Evolutionary conservation across 2,888 invertebrate species (phyloP), one percentile per base, ranked within the genome.

Genomic region (Agrotis segetum): DNA sequence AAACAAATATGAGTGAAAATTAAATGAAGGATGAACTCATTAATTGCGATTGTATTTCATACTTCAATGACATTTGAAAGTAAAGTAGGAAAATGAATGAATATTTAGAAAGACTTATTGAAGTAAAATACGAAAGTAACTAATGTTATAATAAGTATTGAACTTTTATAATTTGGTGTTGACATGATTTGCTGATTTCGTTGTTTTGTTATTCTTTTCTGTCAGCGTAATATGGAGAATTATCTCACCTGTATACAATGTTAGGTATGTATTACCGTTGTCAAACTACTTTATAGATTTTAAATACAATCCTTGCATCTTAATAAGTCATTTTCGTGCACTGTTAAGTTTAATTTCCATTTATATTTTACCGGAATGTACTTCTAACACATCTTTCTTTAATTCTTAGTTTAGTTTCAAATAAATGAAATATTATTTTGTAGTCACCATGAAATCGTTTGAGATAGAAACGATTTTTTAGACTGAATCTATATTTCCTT

Each of bases 101-200:
- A 95, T 95, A 96, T 95, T 96, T 96, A 96, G 96, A 96, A 96
- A 96, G 96, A 96, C 96, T 96, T 96, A 96, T 95, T 96, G 96
- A 94, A 94, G 92, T 94, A 92, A 95, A 95, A 93, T 95, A 96
- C 95, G 95, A 95, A 92, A 88, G 92, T 95, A 96, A 95, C 93
- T 95, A 94, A 95, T 92, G 93, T 94, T 95, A 92, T 93, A 90
- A 90, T 95, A 96, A 93, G 92, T 93, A 93, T 92, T 93, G 88
- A 92, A 91, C 90, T 91, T 92, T 92, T 92, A 90, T 92, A 89
- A 90, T 91, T 94, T 94, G 82, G 83, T 78, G 84, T 91, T 88
- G 82, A 85, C 86, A 79, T 88, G 78, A 68, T 85, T 83, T 85
- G 85, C 86, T 67, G 66, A 79, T 81, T 83, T 34, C 46, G 62